phyloP scores from a whole-genome alignment of 2,113 vertebrate genomes.

The Etheostoma cragini region DNA sequence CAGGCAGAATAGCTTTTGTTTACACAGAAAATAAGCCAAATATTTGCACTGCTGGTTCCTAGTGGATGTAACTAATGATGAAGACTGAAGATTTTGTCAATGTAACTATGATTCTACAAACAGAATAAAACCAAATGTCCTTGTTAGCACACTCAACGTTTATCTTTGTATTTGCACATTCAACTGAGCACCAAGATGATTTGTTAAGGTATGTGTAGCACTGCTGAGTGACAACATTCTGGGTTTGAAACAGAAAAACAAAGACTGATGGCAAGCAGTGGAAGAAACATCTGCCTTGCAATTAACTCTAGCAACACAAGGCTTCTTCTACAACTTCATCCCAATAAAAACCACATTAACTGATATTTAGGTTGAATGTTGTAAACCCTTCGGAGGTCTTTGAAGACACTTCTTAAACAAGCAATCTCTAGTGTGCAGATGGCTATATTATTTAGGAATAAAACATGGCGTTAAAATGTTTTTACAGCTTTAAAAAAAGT shows the following conservation, averaged over 20 bases:
- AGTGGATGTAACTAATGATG: constrained; percentile 9
- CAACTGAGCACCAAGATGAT: background rate
- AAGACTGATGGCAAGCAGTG: background rate
- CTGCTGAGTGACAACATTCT: background rate
- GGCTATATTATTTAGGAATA: background rate
- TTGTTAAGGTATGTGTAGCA: background rate
- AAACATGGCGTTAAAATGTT: background rate
- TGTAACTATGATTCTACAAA: constrained; percentile 15
- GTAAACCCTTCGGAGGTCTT: background rate
- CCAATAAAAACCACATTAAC: background rate
- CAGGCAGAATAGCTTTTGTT: constrained; percentile 28
- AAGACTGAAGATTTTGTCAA: constrained; percentile 4
- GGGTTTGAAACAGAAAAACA: background rate
- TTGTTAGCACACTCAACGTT: background rate
- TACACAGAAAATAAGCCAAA: constrained; percentile 21
- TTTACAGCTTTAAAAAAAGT: background rate
- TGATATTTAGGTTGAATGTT: background rate
- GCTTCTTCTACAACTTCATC: background rate
- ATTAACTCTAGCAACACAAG: background rate
- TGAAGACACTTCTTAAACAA: background rate
- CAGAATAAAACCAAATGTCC: background rate
- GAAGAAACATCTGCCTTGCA: background rate
- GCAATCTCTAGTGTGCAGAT: background rate
- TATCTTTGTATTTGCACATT: background rate
- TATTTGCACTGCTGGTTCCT: constrained; percentile 39